These are phyloP conservation scores for Camponotus fellah DNA, from an alignment of 2,888 invertebrate genomes.

Conservation along the genomic window DNA sequence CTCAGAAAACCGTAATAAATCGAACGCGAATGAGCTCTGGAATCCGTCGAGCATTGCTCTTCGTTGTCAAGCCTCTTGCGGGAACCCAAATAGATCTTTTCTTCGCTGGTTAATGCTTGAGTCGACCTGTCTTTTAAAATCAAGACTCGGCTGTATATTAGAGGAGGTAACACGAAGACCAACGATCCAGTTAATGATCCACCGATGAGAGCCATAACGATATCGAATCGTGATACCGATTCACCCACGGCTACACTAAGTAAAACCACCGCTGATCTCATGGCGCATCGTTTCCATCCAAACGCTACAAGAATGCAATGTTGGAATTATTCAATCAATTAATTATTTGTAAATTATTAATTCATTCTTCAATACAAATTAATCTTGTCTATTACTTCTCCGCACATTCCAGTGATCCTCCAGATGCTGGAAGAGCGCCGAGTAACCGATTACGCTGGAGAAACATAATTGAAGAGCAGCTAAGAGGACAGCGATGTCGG, in stretches of 20 bases:
- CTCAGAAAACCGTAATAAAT: constrained; percentile 69
- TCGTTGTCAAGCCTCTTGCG: constrained; percentile 65
- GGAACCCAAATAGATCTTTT: constrained; percentile 70
- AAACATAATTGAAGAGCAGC: constrained; percentile 93
- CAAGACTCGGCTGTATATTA: constrained; percentile 92
- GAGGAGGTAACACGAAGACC: constrained; percentile 94
- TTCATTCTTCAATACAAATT: not conserved
- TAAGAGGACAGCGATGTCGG: constrained; percentile 91
- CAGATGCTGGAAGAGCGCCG: constrained; percentile 93
- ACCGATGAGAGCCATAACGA: constrained; percentile 95
- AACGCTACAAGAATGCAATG: constrained; percentile 89
- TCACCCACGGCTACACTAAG: constrained; percentile 93
- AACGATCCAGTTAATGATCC: constrained; percentile 94
- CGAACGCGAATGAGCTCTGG: constrained; percentile 81
- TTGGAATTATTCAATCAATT: constrained; percentile 13
- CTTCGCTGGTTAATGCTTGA: constrained; percentile 60
- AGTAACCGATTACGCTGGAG: constrained; percentile 92
- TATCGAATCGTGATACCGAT: constrained; percentile 94
- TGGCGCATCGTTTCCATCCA: constrained; percentile 90
- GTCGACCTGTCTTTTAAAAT: constrained; percentile 83
- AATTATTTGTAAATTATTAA: not conserved
- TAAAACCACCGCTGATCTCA: constrained; percentile 91
- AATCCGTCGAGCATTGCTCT: constrained; percentile 64
- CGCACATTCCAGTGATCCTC: constrained; percentile 92
- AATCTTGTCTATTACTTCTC: constrained; percentile 87